These are phyloP conservation scores for Drosophila paranaensis DNA, from an alignment of 2,888 invertebrate species.

Conservation along the genomic window DNA sequence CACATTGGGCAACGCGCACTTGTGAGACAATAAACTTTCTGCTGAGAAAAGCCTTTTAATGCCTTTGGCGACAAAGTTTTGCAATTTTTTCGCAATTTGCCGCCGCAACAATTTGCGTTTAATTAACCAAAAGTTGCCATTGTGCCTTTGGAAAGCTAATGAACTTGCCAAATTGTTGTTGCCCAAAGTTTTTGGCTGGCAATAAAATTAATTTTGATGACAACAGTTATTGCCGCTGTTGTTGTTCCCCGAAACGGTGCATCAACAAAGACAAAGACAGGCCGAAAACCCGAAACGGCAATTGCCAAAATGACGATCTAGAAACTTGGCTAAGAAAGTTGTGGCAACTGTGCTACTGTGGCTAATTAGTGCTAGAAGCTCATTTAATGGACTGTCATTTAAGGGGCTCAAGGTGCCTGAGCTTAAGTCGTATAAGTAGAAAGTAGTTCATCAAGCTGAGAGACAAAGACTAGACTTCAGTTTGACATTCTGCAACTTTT, in stretches of 20 bases:
- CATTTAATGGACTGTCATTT: slow-evolving; percentile 32
- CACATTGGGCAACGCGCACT: slow-evolving; percentile 18
- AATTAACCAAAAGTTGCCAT: slow-evolving; percentile 73
- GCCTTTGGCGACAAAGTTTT: slow-evolving; percentile 71
- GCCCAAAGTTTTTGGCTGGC: slow-evolving; percentile 79
- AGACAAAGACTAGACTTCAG: neutral
- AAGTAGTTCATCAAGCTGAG: neutral
- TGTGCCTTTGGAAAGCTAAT: slow-evolving; percentile 67
- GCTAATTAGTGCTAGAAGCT: slow-evolving; percentile 32
- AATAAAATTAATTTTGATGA: slow-evolving; percentile 81
- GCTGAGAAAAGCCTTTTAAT: slow-evolving; percentile 62
- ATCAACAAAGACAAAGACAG: slow-evolving; percentile 22
- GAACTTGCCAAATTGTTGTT: slow-evolving; percentile 70
- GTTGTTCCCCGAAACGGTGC: slow-evolving; percentile 29
- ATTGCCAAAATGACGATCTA: slow-evolving; percentile 39
- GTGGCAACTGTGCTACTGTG: slow-evolving; percentile 23
- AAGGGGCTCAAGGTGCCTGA: neutral
- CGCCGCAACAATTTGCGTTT: slow-evolving; percentile 81
- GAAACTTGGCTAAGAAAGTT: slow-evolving; percentile 25
- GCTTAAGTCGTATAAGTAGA: neutral
- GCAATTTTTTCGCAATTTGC: slow-evolving; percentile 80
- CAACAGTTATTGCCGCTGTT: slow-evolving; percentile 43
- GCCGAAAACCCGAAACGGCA: slow-evolving; percentile 40
- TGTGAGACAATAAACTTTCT: slow-evolving; percentile 73
- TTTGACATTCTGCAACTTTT: neutral